These are phyloP conservation scores for Drosophila sproati DNA, from an alignment of 1,140 invertebrate species.

Conservation along the genomic window DNA sequence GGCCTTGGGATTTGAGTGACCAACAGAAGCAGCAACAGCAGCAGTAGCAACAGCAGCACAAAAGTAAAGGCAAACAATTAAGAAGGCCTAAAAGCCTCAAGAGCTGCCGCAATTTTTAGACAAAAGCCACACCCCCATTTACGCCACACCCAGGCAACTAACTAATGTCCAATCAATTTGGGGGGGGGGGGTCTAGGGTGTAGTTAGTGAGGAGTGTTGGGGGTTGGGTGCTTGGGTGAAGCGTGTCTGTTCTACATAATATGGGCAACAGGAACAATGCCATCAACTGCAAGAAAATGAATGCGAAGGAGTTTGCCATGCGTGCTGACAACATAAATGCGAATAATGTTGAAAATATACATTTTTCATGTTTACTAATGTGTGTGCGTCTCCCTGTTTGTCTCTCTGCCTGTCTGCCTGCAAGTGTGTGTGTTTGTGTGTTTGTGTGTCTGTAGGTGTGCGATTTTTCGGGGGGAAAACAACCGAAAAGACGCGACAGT, in stretches of 20 bases:
- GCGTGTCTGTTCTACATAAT: constrained; percentile 11
- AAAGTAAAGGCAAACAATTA: constrained; percentile 68
- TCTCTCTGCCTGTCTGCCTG: constrained; percentile 5
- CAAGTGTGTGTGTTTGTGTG: constrained; percentile 9
- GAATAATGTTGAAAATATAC: constrained; percentile 66
- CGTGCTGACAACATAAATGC: constrained; percentile 72
- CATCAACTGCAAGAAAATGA: constrained; percentile 12
- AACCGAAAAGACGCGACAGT: constrained; percentile 55
- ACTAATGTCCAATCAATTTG: not conserved
- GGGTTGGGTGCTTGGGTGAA: not conserved
- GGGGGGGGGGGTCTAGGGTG: not conserved
- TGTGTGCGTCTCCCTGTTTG: constrained; percentile 1
- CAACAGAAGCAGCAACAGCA: constrained; percentile 3
- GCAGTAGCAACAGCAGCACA: not conserved
- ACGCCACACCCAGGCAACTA: constrained; percentile 30
- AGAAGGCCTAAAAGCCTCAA: constrained; percentile 67
- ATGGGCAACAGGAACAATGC: constrained; percentile 3
- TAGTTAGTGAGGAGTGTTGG: too few species aligned
- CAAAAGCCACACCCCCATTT: constrained; percentile 41
- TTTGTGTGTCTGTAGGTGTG: constrained; percentile 2
- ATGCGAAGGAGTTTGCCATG: constrained; percentile 38
- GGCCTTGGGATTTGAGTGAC: constrained; percentile 18
- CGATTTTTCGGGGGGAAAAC: not conserved
- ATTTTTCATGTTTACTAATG: constrained; percentile 66
- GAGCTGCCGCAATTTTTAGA: constrained; percentile 43